phyloP scores from a whole-genome alignment of 2,113 vertebrate genomes.

The Syngnathoides biaculeatus region DNA sequence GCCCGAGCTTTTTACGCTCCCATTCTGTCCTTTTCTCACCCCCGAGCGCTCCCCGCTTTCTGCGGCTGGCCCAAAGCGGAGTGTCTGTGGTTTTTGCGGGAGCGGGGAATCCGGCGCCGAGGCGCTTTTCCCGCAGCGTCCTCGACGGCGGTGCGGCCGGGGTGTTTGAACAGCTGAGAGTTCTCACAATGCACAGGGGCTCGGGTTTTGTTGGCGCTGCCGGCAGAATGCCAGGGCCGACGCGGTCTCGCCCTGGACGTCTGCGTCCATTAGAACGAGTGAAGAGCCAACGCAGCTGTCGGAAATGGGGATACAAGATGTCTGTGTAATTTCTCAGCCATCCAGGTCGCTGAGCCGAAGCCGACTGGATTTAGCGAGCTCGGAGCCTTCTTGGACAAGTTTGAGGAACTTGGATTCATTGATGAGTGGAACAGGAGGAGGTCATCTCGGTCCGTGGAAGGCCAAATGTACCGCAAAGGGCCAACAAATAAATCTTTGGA shows the following conservation, averaged over 20 bases:
- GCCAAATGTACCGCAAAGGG: background rate
- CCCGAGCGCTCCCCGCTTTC: slow-evolving; percentile 57
- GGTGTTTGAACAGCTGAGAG: slow-evolving; percentile 81
- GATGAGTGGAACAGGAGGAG: slow-evolving; percentile 5
- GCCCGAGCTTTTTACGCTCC: slow-evolving; percentile 39
- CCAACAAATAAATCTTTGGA: background rate
- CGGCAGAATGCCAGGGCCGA: slow-evolving; percentile 64
- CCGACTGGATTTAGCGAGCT: background rate
- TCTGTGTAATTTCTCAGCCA: slow-evolving; percentile 3
- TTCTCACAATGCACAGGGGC: slow-evolving; percentile 73
- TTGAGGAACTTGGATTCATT: background rate
- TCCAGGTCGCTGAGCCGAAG: background rate
- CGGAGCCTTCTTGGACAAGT: background rate
- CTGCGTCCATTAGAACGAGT: slow-evolving; percentile 51
- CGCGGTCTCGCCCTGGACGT: slow-evolving; percentile 47
- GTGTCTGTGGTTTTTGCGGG: slow-evolving; percentile 77
- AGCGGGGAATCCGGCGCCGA: slow-evolving; percentile 74
- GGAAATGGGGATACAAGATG: background rate
- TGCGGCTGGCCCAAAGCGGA: slow-evolving; percentile 69
- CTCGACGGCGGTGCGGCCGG: slow-evolving; percentile 66
- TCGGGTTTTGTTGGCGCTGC: slow-evolving; percentile 69
- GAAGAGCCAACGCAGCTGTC: slow-evolving; percentile 34
- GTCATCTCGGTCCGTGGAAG: too few species aligned
- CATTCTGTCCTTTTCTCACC: slow-evolving; percentile 58
- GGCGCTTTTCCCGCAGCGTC: slow-evolving; percentile 72